A percentile compares a stretch with the other conserved stretches of the same genome.
Evolutionary conservation across 2,113 vertebrate species (phyloP).

Genomic region (Sebastes fasciatus): DNA sequence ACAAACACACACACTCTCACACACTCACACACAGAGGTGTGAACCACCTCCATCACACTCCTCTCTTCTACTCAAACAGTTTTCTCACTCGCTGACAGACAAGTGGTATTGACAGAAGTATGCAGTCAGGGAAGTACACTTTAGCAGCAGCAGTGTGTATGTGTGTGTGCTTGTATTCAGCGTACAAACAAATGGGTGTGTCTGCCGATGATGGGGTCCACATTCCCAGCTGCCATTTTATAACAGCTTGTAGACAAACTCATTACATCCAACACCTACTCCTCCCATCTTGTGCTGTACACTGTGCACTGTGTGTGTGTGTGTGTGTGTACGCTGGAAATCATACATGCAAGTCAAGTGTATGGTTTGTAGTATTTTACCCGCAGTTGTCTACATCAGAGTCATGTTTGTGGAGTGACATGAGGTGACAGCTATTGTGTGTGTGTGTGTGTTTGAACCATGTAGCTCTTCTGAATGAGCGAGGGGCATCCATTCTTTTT

Average conservation of each 20-base stretch:
- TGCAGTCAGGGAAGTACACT: constrained; percentile 27
- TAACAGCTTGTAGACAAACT: constrained; percentile 77
- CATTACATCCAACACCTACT: constrained; percentile 77
- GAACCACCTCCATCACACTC: constrained; percentile 42
- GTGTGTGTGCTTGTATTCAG: constrained; percentile 33
- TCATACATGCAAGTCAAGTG: constrained; percentile 52
- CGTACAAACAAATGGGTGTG: constrained; percentile 29
- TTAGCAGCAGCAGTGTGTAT: constrained; percentile 12
- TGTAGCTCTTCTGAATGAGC: constrained; percentile 6
- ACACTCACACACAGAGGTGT: constrained; percentile 4
- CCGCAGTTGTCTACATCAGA: constrained; percentile 12
- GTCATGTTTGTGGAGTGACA: constrained; percentile 23
- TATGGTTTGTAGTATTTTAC: constrained; percentile 57
- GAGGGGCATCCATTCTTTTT: not conserved
- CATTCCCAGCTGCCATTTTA: constrained; percentile 74
- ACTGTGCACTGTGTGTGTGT: not conserved
- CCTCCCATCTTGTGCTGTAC: constrained; percentile 42
- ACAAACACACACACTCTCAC: too few relatives aligned
- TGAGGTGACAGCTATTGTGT: constrained; percentile 19
- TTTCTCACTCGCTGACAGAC: constrained; percentile 55
- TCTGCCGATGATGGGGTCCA: constrained; percentile 59
- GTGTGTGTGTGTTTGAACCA: constrained; percentile 25
- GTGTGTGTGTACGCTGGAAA: constrained; percentile 29
- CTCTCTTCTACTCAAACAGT: constrained; percentile 42
- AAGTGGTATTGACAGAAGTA: constrained; percentile 56